phyloP scores from a whole-genome alignment of 2,888 invertebrate species.

The Sesia bembeciformis region DNA sequence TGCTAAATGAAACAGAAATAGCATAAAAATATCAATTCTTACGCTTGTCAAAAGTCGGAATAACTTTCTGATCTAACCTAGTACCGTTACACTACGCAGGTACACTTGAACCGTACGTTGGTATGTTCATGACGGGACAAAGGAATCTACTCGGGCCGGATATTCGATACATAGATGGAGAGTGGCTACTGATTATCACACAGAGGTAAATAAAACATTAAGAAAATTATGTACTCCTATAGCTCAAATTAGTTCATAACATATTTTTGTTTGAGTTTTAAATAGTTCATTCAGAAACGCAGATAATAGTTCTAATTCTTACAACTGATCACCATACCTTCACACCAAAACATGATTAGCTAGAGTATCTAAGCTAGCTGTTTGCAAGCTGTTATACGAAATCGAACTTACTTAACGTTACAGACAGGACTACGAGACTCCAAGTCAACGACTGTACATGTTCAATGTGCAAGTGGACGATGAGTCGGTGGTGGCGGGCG shows the following conservation, averaged over 20 bases:
- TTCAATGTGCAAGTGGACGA: conserved; percentile 37
- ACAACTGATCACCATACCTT: not conserved
- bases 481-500: conserved; percentile 25
- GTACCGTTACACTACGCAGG: conserved; percentile 18
- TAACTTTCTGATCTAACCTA: no score
- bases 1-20: no score
- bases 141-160: conserved; percentile 29
- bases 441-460: conserved; percentile 50
- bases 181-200: conserved; percentile 50
- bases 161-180: conserved; percentile 23
- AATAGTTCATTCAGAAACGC: no score
- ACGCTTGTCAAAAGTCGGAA: no score
- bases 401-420: not conserved
- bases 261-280: no score
- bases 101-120: conserved; percentile 24
- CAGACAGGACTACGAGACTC: conserved; percentile 72
- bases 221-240: no score
- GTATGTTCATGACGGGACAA: conserved; percentile 20
- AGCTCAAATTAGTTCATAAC: no score
- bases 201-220: conserved; percentile 27
- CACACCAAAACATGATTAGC: not conserved
- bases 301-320: no score
- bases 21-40: no score
- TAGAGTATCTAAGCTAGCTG: no score
- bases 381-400: no score